Evolutionary conservation across 92 coral and sea anemone genomes (phyloP).

Genomic region (Bergia sp.): DNA sequence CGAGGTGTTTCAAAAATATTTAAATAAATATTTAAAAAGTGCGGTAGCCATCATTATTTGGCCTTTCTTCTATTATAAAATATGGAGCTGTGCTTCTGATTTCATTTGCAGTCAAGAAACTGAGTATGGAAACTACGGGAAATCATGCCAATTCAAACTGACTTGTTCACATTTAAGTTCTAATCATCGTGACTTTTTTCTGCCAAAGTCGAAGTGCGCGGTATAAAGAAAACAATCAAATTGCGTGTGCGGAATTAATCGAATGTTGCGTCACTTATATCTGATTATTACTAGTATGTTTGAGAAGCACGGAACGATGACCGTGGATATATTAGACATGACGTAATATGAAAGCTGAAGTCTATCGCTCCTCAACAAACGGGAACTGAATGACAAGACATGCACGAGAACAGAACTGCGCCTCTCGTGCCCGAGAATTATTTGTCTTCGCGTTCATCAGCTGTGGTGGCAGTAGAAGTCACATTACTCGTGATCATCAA

Average conservation of each 20-base stretch:
- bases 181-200: neutral
- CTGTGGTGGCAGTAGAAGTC: slow-evolving; percentile 55
- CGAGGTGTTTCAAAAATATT: neutral
- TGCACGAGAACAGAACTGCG: slow-evolving; percentile 34
- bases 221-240: neutral
- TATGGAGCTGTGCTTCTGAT: neutral
- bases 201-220: neutral
- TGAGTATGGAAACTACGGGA: neutral
- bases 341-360: neutral
- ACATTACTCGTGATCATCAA: slow-evolving; percentile 48
- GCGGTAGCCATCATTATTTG: neutral
- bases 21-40: too few relatives aligned
- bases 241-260: neutral
- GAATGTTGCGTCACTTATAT: neutral
- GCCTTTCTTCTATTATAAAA: too few relatives aligned
- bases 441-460: slow-evolving; percentile 56
- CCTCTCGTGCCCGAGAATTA: slow-evolving; percentile 49
- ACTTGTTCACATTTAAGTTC: neutral
- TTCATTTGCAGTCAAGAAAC: too few relatives aligned
- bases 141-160: neutral
- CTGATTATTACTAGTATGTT: neutral
- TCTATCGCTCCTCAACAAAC: too few relatives aligned
- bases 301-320: neutral
- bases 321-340: too few relatives aligned
- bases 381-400: neutral